Evolutionary conservation across 2,113 vertebrate species (phyloP).

Genomic region (Hymenochirus boettgeri): DNA sequence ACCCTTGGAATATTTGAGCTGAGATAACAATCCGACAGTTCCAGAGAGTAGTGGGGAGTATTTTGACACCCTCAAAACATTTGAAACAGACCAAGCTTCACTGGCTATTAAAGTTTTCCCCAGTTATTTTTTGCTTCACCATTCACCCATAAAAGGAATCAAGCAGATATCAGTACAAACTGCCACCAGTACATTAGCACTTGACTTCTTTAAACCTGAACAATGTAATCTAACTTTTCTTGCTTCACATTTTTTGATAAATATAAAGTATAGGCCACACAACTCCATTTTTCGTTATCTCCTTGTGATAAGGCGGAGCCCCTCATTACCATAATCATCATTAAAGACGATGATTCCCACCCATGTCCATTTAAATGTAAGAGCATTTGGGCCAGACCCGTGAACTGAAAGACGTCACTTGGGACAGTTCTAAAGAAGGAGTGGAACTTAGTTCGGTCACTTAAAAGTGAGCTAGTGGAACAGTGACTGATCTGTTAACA

Average conservation of each 20-base stretch:
- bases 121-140: slow-evolving; percentile 3
- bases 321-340: slow-evolving; percentile 22
- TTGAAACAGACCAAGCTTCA: slow-evolving; percentile 23
- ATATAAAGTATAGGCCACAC: slow-evolving; percentile 27
- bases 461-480: slow-evolving; percentile 26
- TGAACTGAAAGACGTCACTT: slow-evolving; percentile 47
- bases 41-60: neutral
- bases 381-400: slow-evolving; percentile 22
- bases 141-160: slow-evolving; percentile 11
- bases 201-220: slow-evolving; percentile 8
- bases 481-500: slow-evolving; percentile 25
- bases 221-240: neutral
- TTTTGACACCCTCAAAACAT: slow-evolving; percentile 6
- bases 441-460: slow-evolving; percentile 28
- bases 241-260: neutral
- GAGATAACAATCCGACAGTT: slow-evolving; percentile 16
- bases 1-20: slow-evolving; percentile 27
- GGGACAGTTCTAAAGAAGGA: slow-evolving; percentile 52
- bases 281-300: slow-evolving; percentile 19
- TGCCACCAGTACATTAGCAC: neutral
- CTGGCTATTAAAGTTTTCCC: slow-evolving; percentile 17
- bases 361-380: slow-evolving; percentile 28
- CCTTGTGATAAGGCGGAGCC: slow-evolving; percentile 7
- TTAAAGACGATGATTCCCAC: slow-evolving; percentile 5
- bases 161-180: slow-evolving; percentile 3